phyloP scores from a whole-genome alignment of 2,113 vertebrate genomes.

The Otis tarda region DNA sequence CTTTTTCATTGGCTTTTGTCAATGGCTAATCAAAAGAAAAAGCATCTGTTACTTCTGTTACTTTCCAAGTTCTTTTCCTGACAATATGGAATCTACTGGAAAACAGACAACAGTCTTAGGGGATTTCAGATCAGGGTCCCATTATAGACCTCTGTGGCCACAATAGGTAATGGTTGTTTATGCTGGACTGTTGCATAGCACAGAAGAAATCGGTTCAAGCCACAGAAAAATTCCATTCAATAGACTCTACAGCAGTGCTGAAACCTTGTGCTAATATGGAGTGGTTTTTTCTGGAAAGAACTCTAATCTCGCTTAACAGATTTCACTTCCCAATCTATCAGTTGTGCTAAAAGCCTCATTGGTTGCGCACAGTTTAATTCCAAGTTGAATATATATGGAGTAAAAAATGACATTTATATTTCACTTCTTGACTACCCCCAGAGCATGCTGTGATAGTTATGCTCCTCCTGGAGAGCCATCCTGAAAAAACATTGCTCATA shows the following conservation, averaged over 20 bases:
- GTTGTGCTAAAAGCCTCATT: background rate
- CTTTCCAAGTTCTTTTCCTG: background rate
- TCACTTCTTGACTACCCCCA: conserved; percentile 21
- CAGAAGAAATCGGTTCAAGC: background rate
- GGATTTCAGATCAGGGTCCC: background rate
- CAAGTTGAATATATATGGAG: background rate
- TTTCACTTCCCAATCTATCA: conserved; percentile 1
- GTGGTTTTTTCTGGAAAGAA: background rate
- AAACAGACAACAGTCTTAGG: background rate
- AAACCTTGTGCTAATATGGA: background rate
- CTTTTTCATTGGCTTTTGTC: background rate
- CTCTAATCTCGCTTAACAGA: background rate
- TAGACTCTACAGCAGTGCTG: background rate
- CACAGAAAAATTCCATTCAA: background rate
- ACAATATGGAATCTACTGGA: background rate
- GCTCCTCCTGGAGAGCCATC: background rate
- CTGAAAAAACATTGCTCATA: conserved; percentile 17
- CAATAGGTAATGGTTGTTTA: background rate
- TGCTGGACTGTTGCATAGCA: background rate
- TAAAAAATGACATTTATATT: conserved; percentile 31
- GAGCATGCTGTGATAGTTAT: conserved; percentile 13
- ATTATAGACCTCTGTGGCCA: background rate
- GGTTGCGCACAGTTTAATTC: background rate
- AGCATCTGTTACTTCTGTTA: background rate
- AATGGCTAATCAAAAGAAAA: background rate